These are phyloP conservation scores for Tarsius wallacei DNA, from an alignment of 2,797 vertebrate species.

Conservation along the genomic window DNA sequence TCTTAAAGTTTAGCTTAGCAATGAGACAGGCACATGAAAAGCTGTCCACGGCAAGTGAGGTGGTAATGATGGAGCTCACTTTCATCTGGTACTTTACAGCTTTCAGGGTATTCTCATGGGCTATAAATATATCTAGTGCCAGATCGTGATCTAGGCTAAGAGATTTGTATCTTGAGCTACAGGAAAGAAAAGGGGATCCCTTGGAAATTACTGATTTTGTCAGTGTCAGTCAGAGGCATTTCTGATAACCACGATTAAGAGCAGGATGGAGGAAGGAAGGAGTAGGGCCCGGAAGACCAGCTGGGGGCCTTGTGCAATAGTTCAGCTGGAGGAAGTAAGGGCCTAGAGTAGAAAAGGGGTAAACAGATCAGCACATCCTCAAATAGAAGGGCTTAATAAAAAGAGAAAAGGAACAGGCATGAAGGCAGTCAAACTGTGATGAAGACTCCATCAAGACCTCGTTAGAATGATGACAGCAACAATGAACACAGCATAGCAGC, in stretches of 20 bases:
- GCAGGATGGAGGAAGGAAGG: neutral
- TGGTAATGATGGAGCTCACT: neutral
- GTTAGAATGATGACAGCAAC: fast-evolving
- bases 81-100: neutral
- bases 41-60: neutral
- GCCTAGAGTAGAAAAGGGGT: neutral
- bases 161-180: neutral
- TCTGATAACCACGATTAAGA: neutral
- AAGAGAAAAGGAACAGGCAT: neutral
- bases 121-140: neutral
- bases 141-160: neutral
- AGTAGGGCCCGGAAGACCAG: neutral
- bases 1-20: neutral
- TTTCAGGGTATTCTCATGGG: neutral
- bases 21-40: fast-evolving
- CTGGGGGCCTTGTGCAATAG: fast-evolving
- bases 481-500: neutral
- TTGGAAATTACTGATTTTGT: neutral
- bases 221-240: neutral
- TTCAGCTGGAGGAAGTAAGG: neutral
- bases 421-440: neutral
- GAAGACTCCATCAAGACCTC: neutral
- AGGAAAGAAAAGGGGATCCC: neutral
- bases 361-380: too few relatives aligned
- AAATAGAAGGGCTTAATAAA: too few relatives aligned